Evolutionary conservation across 2,113 vertebrate species (phyloP).

Genomic region (Nycticebus coucang): DNA sequence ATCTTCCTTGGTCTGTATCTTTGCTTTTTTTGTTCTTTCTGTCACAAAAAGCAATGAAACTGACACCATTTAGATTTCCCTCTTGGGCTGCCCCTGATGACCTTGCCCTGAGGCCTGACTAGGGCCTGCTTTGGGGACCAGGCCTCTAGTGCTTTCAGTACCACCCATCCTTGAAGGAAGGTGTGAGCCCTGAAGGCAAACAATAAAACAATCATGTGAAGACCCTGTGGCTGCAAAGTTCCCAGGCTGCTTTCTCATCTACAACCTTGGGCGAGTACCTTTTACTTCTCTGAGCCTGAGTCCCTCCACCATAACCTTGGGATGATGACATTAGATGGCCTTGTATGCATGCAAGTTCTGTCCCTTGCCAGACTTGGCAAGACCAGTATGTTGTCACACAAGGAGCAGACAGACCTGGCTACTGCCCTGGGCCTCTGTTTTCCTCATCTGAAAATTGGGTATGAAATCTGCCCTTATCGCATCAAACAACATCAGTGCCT

Average conservation of each 20-base stretch:
- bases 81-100: conserved; percentile 13
- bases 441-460: conserved; percentile 1
- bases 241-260: neutral
- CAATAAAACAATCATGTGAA: neutral
- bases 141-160: conserved; percentile 8
- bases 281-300: neutral
- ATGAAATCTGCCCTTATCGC: neutral
- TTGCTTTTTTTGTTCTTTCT: neutral
- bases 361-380: neutral
- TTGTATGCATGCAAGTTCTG: neutral
- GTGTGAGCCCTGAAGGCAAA: neutral
- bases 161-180: conserved; percentile 34
- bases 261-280: neutral
- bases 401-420: neutral
- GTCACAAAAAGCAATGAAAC: neutral
- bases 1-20: neutral
- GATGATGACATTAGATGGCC: neutral
- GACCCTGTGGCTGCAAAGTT: neutral
- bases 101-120: neutral
- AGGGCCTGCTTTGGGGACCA: neutral
- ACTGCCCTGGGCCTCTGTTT: neutral
- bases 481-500: neutral
- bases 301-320: neutral
- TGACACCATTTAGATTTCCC: conserved; percentile 33
- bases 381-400: neutral